Evolutionary conservation across 2,888 invertebrate species (phyloP), one percentile per base, ranked within the genome.

Genomic region (Candidula unifasciata): DNA sequence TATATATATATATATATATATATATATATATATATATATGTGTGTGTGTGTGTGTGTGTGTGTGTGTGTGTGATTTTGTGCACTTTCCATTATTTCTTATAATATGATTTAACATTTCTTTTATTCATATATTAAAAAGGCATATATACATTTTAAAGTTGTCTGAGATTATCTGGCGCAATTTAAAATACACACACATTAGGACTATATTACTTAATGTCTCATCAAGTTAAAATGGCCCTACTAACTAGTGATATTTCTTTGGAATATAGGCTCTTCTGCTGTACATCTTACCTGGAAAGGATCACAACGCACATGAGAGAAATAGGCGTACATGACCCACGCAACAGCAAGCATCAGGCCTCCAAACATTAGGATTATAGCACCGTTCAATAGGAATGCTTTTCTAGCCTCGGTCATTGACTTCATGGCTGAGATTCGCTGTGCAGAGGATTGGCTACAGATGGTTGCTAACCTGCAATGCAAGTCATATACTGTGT

Each of bases 311-410:
- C 74, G 52, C 27, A n/a, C 30, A 3, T 13, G 18, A 24, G 16
- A 16, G 54, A 44, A 74, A 21, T 74, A 74, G 30, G 74, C 74
- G 18, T 74, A 74, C 54, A 54, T 74, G 0, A 74, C 54, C 27
- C 52, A 74, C 0, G 27, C 74, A 52, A 54, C 16, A 18, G 24
- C 54, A 6, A 6, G 5, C 1, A 74, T 27, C 52, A 52, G 10
- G 16, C 13, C 52, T 2, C 2, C n/a, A 3, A 52, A 52, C 1
- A 52, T 3, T 2, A 30, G 0, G 2, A 54, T 16, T 3, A 74
- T 2, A 1, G 54, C 54, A 30, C 30, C 52, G 18, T 18, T 30
- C 24, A 74, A 6, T 0, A 30, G 6, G 21, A 54, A 54, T 30
- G 74, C 74, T 0, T 21, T 30, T 30, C 21, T 24, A 1, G 27